phyloP scores from a whole-genome alignment of 1,140 invertebrate species.

The Drosophila orosa region DNA sequence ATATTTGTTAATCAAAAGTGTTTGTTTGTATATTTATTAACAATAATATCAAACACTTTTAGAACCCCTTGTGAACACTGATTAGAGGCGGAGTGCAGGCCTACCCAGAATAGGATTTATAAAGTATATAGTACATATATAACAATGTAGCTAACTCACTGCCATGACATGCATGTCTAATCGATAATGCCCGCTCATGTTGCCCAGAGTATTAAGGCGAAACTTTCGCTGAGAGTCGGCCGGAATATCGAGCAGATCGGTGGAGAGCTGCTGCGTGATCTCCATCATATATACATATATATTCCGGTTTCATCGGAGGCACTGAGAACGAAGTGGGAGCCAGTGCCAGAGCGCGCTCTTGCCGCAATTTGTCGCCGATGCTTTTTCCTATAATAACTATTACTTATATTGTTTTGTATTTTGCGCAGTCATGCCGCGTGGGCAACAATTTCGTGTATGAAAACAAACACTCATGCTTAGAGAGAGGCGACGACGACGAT shows the following conservation, averaged over 20 bases:
- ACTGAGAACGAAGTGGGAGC: conserved; percentile 3
- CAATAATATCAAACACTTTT: not conserved
- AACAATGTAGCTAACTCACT: not conserved
- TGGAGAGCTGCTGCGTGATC: not conserved
- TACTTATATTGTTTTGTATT: conserved; percentile 29
- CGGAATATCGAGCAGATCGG: conserved; percentile 18
- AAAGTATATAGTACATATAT: not conserved
- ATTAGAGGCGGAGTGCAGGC: not conserved
- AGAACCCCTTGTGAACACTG: not conserved
- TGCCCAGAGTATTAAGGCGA: not conserved
- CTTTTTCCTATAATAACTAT: conserved; percentile 15
- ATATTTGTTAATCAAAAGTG: too few species aligned
- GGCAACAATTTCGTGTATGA: conserved; percentile 34
- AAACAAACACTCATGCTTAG: conserved; percentile 18
- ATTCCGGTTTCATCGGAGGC: conserved; percentile 43
- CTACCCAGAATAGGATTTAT: too few species aligned
- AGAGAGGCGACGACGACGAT: not conserved
- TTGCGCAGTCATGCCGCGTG: conserved; percentile 64
- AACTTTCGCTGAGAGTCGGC: conserved; percentile 39
- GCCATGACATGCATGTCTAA: conserved; percentile 8
- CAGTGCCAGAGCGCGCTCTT: not conserved
- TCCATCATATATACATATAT: not conserved
- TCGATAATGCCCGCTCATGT: not conserved
- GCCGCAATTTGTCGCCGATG: conserved; percentile 31
- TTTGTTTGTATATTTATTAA: too few species aligned